Percentiles rank a stretch among this genome's conserved stretches.
phyloP scores from a whole-genome alignment of 2,113 vertebrate genomes.

The Lagopus muta region DNA sequence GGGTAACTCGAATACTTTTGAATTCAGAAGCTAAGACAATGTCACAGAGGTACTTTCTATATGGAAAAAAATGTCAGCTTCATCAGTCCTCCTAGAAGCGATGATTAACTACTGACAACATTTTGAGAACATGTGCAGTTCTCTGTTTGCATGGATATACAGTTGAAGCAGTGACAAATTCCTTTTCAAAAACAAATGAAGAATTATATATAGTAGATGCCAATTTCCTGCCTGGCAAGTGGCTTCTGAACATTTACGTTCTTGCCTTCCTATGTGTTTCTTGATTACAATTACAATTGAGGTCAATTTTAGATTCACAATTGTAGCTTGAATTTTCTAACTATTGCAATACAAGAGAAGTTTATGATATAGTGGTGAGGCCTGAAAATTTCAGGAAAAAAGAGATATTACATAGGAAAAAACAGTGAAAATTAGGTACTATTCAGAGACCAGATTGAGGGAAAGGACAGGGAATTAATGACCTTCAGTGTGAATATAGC shows the following conservation, averaged over 20 bases:
- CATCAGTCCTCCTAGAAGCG: neutral
- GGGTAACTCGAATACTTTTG: neutral
- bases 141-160: neutral
- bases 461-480: neutral
- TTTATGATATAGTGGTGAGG: neutral
- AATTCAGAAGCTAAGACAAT: neutral
- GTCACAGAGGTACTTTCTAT: neutral
- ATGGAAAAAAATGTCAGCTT: neutral
- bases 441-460: rapidly evolving
- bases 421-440: neutral
- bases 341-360: neutral
- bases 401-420: neutral
- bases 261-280: neutral
- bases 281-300: neutral
- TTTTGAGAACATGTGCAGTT: neutral
- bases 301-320: neutral
- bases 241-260: neutral
- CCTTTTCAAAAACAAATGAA: neutral
- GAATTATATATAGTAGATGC: neutral
- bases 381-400: neutral
- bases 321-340: neutral
- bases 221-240: neutral
- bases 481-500: neutral
- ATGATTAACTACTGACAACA: neutral
- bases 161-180: neutral